Evolutionary conservation across 2,888 invertebrate species (phyloP).

Genomic region (Perizoma affinitatum): DNA sequence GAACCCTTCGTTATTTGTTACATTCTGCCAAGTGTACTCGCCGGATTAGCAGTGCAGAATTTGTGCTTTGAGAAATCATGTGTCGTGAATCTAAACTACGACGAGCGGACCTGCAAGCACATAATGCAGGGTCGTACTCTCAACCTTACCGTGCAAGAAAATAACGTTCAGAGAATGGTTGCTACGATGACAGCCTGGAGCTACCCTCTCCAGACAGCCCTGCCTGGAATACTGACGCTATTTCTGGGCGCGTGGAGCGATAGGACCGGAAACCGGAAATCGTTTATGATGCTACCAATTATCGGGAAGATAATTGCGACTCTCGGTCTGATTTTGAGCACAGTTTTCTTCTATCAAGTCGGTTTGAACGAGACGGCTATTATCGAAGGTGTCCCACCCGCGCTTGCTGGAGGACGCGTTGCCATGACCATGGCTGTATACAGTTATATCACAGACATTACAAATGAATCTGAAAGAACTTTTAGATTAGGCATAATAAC

Average conservation of each 20-base stretch:
- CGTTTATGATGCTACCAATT: conserved; percentile 84
- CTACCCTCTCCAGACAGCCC: conserved; percentile 82
- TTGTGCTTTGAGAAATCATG: conserved; percentile 85
- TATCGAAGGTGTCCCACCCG: conserved; percentile 83
- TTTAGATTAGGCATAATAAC: conserved; percentile 85
- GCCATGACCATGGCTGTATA: conserved; percentile 85
- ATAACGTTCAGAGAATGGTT: conserved; percentile 79
- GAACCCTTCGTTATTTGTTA: conserved; percentile 88
- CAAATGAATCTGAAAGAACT: conserved; percentile 84
- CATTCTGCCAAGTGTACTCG: conserved; percentile 86
- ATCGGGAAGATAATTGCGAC: conserved; percentile 83
- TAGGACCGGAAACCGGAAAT: conserved; percentile 83
- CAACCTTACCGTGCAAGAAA: conserved; percentile 71
- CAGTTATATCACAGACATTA: conserved; percentile 86
- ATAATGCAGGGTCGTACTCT: conserved; percentile 74
- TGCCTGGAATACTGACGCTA: conserved; percentile 83
- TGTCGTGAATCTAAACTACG: conserved; percentile 81
- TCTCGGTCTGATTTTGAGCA: conserved; percentile 82
- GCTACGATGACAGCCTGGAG: conserved; percentile 85
- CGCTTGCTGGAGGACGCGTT: conserved; percentile 85
- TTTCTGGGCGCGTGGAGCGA: conserved; percentile 87
- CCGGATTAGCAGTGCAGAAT: conserved; percentile 85
- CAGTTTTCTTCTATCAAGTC: conserved; percentile 83
- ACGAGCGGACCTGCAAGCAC: conserved; percentile 79
- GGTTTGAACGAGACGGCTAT: conserved; percentile 82